A percentile compares a stretch with the other conserved stretches of the same genome.
Evolutionary conservation across 2,888 invertebrate species (phyloP).

Genomic region (Clusia tigrina): DNA sequence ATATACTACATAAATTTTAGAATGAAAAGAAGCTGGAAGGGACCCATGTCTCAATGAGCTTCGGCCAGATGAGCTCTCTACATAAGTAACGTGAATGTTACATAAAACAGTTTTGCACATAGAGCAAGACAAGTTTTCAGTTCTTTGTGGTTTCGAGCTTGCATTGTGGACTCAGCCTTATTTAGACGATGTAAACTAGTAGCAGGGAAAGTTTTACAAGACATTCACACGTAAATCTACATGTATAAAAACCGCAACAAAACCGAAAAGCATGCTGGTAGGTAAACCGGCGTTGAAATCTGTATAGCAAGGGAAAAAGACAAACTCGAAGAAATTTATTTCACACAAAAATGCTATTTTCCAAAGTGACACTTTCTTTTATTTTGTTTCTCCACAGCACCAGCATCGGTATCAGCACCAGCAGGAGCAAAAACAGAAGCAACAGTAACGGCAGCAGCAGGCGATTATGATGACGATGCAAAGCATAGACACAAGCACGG

Average conservation of each 20-base stretch:
- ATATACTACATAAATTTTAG: no score
- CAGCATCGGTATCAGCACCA: constrained; percentile 22
- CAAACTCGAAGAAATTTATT: constrained; percentile 17
- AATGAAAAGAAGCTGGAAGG: no score
- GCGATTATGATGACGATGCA: constrained; percentile 15
- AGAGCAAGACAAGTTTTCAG: no score
- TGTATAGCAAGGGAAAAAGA: no score
- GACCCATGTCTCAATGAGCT: no score
- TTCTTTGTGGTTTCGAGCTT: no score
- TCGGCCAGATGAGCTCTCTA: no score
- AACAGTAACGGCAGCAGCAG: constrained; percentile 33
- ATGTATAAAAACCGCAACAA: constrained; percentile 32
- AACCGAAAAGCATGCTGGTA: constrained; percentile 12
- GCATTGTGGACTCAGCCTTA: no score
- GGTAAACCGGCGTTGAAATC: neutral
- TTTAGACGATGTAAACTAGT: no score
- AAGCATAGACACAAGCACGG: constrained; percentile 35
- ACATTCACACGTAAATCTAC: constrained; percentile 40
- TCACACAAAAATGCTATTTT: constrained; percentile 22
- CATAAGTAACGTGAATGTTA: no score
- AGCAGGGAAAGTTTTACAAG: no score
- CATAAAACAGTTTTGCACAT: no score
- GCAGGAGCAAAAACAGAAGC: constrained; percentile 33
- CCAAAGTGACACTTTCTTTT: constrained; percentile 8
- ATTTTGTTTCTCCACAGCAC: constrained; percentile 1